A percentile compares a stretch with the other conserved stretches of the same genome.
Evolutionary conservation across 1,140 invertebrate genomes (phyloP).

Genomic region (Papilio polytes): DNA sequence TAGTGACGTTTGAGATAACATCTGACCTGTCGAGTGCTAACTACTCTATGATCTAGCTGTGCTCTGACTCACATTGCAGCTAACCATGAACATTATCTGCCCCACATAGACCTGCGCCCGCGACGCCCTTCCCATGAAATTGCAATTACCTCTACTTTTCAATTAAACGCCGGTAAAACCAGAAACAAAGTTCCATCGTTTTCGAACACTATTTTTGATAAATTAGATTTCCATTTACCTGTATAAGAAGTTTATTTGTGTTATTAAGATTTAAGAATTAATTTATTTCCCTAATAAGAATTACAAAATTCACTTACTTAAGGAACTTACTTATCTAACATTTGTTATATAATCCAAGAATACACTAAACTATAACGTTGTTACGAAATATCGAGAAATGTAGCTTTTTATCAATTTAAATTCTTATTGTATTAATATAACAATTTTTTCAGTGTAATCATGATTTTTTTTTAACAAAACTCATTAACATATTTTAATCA

Average conservation of each 20-base stretch:
- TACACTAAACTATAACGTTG: no score
- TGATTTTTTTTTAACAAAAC: no score
- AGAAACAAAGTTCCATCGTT: background rate
- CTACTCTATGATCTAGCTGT: slow-evolving; percentile 63
- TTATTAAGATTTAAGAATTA: no score
- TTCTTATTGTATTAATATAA: no score
- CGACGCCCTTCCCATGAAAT: slow-evolving; percentile 57
- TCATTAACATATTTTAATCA: slow-evolving; percentile 1
- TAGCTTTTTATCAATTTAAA: no score
- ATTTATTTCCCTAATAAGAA: no score
- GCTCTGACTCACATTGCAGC: slow-evolving; percentile 69
- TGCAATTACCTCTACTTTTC: slow-evolving; percentile 30
- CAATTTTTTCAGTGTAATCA: background rate
- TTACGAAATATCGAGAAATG: no score
- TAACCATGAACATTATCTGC: slow-evolving; percentile 62
- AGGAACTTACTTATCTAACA: no score
- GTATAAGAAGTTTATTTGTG: background rate
- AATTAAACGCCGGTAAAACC: slow-evolving; percentile 6
- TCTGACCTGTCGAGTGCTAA: slow-evolving; percentile 57
- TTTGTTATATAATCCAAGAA: no score
- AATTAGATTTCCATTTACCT: background rate
- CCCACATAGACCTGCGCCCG: slow-evolving; percentile 48
- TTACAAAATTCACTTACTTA: no score
- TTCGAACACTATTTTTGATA: background rate
- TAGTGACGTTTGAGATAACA: slow-evolving; percentile 54